Base-by-base conservation (phyloP, 2,113 vertebrate species). In the Paraplagusia blochii region DNA sequence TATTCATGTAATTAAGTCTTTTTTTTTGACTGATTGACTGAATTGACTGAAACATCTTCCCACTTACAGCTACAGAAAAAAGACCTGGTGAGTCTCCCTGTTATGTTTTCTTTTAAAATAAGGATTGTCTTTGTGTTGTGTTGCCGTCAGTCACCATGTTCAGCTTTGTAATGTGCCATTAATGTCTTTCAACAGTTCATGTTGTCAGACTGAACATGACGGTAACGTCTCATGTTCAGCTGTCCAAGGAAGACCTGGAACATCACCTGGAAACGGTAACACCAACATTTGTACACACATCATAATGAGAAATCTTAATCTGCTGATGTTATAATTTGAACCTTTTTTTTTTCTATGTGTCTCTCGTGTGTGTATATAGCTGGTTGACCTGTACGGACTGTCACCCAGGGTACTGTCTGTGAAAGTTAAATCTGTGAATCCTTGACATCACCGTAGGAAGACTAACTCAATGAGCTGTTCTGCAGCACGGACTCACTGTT, bases 131-230 rank as follows among this genome's bases (percentile, higher is more conserved):
- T 7, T 16, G 11, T 19, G 39, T 46, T 17, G 3, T 7, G 15
- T 29, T 17, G 14, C 3, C 2, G 22, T 29, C 22, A 29, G 14
- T 17, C 4, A 4, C 18, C 42, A 5, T 33, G 9, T 58, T 44
- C 14, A 66, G 43, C 40, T 3, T 2, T 63, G 11, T 43, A 62
- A 63, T 19, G 9, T 62, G 10, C 11, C 55, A 7, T 72, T 2
- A 12, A 11, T 61, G 55, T 62, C 0, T 63, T 2, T 63, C 29
- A 45, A 69, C 64, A 77, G 74, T 50, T 50, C 35, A 53, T 44
- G 46, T 77, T 36, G 9, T 66, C 34, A 63, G 5, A 35, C 0
- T 81, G 12, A 53, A 63, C 3, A 7, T 70, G 1, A 16, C 1
- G 56, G 16, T 80, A 9, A 45, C 11, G 29, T 64, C 58, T 11